Percentiles rank a stretch among this genome's conserved stretches.
Conservation (phyloP, 2,888 invertebrate genomes). For the Clepsis dumicolana region DNA sequence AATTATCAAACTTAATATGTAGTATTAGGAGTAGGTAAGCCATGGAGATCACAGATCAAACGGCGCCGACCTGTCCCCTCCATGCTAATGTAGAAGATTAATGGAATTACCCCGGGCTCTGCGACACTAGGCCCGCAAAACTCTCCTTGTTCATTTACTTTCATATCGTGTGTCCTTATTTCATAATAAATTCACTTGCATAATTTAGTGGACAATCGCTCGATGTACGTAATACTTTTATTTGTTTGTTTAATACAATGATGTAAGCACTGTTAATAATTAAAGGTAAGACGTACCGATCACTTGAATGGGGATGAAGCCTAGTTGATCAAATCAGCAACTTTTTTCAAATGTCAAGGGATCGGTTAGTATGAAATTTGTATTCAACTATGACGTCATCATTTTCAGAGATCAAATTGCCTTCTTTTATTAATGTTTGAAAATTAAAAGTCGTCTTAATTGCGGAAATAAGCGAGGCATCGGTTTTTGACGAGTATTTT, state of each 20-base stretch:
- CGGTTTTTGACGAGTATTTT: too few relatives aligned
- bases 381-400: too few relatives aligned
- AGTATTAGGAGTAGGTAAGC: slow-evolving; percentile 64
- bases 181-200: slow-evolving; percentile 11
- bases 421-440: too few relatives aligned
- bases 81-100: slow-evolving; percentile 77
- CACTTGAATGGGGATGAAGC: too few relatives aligned
- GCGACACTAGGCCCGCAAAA: slow-evolving; percentile 60
- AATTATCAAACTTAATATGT: slow-evolving; percentile 68
- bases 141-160: slow-evolving; percentile 63
- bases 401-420: too few relatives aligned
- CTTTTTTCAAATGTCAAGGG: too few relatives aligned
- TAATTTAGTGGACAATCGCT: slow-evolving; percentile 1
- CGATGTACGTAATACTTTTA: neutral
- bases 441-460: too few relatives aligned
- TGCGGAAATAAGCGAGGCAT: too few relatives aligned
- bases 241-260: neutral
- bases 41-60: slow-evolving; percentile 68
- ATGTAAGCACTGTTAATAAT: too few relatives aligned
- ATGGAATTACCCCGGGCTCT: slow-evolving; percentile 71
- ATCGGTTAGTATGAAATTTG: too few relatives aligned
- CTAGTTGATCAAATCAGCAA: too few relatives aligned
- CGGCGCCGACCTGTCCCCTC: slow-evolving; percentile 69
- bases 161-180: slow-evolving; percentile 54
- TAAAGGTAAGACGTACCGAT: too few relatives aligned